Conservation (phyloP, 2,113 vertebrate species). For the Petaurus breviceps region DNA sequence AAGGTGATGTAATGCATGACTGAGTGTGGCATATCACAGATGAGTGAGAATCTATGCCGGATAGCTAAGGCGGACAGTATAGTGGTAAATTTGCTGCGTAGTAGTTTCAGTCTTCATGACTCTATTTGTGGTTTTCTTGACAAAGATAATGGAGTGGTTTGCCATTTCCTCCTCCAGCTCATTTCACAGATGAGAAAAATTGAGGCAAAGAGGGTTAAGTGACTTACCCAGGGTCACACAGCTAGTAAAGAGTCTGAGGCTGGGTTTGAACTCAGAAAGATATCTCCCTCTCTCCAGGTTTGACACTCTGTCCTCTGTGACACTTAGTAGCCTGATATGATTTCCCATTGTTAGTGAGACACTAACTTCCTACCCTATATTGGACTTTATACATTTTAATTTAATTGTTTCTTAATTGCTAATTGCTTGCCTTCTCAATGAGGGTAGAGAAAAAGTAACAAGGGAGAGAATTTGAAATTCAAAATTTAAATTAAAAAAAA, state of each 20-base stretch:
- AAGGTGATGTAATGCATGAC: not conserved
- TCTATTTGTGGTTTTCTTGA: not conserved
- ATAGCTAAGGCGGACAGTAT: not conserved
- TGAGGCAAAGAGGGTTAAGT: not conserved
- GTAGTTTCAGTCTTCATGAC: not conserved
- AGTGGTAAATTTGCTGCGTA: not conserved
- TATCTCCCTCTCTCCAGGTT: not conserved
- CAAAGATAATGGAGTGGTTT: not conserved
- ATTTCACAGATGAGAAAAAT: not conserved
- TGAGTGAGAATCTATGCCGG: not conserved
- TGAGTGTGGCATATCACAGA: not conserved
- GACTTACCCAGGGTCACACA: not conserved
- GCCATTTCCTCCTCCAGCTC: not conserved
- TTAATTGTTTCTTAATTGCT: not conserved
- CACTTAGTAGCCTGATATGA: not conserved
- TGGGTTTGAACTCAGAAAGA: not conserved
- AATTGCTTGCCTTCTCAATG: too few relatives aligned
- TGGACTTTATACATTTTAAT: not conserved
- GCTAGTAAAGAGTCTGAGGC: not conserved
- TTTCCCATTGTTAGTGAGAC: not conserved
- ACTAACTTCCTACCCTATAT: not conserved
- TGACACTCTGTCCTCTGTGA: not conserved
- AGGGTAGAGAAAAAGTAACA: too few relatives aligned
- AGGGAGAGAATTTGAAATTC: too few relatives aligned
- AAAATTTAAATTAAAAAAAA: too few relatives aligned